Percentiles rank a stretch among this genome's conserved stretches.
phyloP scores from a whole-genome alignment of 92 coral and sea anemone species.

The Isaurus tuberculatus region DNA sequence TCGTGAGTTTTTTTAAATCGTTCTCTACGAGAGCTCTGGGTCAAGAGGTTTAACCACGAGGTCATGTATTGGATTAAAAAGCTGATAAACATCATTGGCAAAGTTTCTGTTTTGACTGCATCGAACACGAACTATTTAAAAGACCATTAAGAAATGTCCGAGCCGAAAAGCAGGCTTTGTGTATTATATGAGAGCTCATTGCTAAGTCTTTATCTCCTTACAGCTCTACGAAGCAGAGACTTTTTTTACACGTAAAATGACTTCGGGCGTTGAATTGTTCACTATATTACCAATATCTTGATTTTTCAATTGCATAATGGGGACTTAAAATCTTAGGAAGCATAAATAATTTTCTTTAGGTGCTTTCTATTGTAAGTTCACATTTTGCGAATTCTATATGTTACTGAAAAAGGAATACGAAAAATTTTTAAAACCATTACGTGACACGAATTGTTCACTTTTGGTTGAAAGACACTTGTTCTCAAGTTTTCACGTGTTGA shows the following conservation, averaged over 20 bases:
- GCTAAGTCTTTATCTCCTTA: not conserved
- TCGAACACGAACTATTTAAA: slow-evolving; percentile 42
- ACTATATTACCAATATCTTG: slow-evolving; percentile 13
- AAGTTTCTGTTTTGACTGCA: slow-evolving; percentile 29
- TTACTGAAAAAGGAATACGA: not conserved
- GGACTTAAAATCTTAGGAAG: not conserved
- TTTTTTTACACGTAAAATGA: slow-evolving; percentile 3
- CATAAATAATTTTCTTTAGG: not conserved
- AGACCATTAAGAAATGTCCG: slow-evolving; percentile 31
- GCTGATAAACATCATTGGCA: slow-evolving; percentile 43
- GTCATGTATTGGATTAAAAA: slow-evolving; percentile 34
- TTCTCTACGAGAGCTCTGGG: slow-evolving; percentile 25
- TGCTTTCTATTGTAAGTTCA: not conserved
- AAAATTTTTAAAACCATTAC: not conserved
- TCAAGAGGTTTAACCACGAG: slow-evolving; percentile 51
- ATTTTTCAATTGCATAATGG: not conserved
- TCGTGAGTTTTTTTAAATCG: slow-evolving; percentile 18
- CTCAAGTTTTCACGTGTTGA: slow-evolving; percentile 38
- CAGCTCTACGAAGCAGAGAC: not conserved
- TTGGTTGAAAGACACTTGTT: slow-evolving; percentile 4
- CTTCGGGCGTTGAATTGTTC: slow-evolving; percentile 4
- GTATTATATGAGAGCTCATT: slow-evolving; percentile 1
- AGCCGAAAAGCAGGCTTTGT: slow-evolving; percentile 31
- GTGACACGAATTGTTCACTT: not conserved
- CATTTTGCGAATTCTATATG: slow-evolving; percentile 4